Evolutionary conservation across 2,797 vertebrate species (phyloP).

Genomic region (Spinus olivaceus): DNA sequence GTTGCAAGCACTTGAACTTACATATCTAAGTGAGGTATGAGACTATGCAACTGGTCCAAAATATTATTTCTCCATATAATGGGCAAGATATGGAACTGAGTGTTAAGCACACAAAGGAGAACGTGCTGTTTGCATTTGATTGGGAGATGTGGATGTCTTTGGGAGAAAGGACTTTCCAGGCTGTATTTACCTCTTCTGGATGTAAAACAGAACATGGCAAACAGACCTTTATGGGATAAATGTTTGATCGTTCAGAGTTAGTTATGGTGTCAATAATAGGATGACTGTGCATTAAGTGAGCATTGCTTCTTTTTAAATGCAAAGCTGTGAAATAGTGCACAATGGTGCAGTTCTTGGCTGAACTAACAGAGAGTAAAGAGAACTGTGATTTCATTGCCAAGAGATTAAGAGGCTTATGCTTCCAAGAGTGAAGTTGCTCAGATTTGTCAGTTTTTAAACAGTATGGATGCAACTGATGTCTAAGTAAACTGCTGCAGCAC

Average conservation of each 20-base stretch:
- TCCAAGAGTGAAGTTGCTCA: constrained; percentile 44
- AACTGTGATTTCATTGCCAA: not conserved
- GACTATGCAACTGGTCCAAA: not conserved
- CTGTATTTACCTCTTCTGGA: not conserved
- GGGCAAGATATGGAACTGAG: not conserved
- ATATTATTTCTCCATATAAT: not conserved
- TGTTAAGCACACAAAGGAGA: not conserved
- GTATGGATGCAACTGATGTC: not conserved
- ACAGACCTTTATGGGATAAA: not conserved
- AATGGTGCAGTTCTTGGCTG: constrained; percentile 27
- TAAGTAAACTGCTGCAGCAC: constrained; percentile 17
- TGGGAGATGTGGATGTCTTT: not conserved
- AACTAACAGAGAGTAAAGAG: not conserved
- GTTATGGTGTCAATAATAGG: not conserved
- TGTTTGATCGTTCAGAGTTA: not conserved
- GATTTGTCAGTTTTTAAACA: constrained; percentile 39
- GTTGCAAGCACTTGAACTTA: not conserved
- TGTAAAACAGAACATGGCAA: not conserved
- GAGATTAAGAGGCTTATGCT: constrained; percentile 28
- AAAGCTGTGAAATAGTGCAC: not conserved
- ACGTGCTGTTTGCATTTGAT: not conserved
- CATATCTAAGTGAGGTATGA: not conserved
- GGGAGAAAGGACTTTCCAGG: not conserved
- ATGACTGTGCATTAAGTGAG: constrained; percentile 15
- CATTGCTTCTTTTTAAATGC: constrained; percentile 17